Evolutionary conservation across 2,113 vertebrate genomes (phyloP), one percentile per base, ranked within the genome.

Genomic region (Gymnobelideus leadbeateri): DNA sequence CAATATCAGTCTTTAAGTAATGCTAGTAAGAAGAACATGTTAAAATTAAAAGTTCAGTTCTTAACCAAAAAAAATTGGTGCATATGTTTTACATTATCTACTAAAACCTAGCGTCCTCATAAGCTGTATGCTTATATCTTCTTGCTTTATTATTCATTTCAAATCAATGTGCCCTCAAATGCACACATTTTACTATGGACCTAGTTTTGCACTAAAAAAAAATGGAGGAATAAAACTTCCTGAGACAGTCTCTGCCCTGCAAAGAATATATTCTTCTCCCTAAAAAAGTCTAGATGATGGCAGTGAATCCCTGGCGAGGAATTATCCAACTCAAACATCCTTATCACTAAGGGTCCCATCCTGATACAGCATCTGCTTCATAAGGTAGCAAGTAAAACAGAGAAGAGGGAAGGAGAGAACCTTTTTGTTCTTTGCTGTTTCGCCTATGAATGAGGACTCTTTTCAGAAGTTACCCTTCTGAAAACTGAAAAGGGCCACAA

Each of bases 1-100:
- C 57, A 93, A 89, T 94, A 93, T 19, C 28, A 91, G 1, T 95
- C 43, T 96, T 96, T 43, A 54, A 93, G 14, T 93, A 92, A 84
- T 97, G 96, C 49, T 77, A 95, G 54, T 31, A 14, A 94, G 2
- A 61, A 49, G 47, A 49, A 49, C 95, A 25, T 61, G 3, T 43
- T 94, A 93, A 54, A 96, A 95, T 96, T 1, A 68, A 37, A 68
- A 43, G 68, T 16, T 1, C 68, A 77, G 43, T 77, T 77, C 19
- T 43, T 43, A 77, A 19, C 16, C 37, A n/a, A 19, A 84, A 19
- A 84, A 84, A 37, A n/a, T 19, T 43, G 16, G 0, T 84, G 21
- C 6, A 8, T 84, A 5, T 7, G 19, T 21, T 84, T 84, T 43
- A 2, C 6, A 43, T 43, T 43, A 43, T 84, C 16, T 84, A 84